Conservation (phyloP, 2,113 vertebrate genomes). For the Limnothrissa miodon region DNA sequence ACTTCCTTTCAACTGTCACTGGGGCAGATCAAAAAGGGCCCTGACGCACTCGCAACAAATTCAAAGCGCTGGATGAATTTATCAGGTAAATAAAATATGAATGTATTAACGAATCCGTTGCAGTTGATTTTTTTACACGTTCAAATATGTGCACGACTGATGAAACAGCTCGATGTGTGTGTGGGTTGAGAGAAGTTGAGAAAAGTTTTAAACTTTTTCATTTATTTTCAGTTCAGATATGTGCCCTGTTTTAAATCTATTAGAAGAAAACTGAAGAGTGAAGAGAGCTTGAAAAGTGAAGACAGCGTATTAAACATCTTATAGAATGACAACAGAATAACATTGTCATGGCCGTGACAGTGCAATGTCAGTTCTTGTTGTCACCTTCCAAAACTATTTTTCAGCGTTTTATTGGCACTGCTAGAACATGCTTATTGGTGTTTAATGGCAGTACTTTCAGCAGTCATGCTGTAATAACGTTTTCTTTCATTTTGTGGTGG, state of each 20-base stretch:
- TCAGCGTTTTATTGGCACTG: too few species aligned
- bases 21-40: slow-evolving; percentile 36
- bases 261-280: too few species aligned
- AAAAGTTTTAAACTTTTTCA: not conserved
- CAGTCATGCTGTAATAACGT: too few species aligned
- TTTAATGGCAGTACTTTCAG: too few species aligned
- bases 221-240: not conserved
- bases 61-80: slow-evolving; percentile 40
- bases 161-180: slow-evolving; percentile 30
- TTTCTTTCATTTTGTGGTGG: too few species aligned
- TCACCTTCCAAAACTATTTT: too few species aligned
- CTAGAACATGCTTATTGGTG: too few species aligned
- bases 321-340: too few species aligned
- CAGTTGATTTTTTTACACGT: slow-evolving; percentile 33
- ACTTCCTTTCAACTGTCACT: slow-evolving; percentile 8
- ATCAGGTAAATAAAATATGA: slow-evolving; percentile 43
- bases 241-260: not conserved
- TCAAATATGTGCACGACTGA: slow-evolving; percentile 28
- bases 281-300: too few species aligned
- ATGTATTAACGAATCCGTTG: slow-evolving; percentile 39
- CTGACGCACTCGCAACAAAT: slow-evolving; percentile 34
- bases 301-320: too few species aligned
- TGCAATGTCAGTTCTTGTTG: too few species aligned
- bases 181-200: not conserved
- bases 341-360: too few species aligned